These are phyloP conservation scores for Mactra quadrangularis DNA, from an alignment of 1,140 invertebrate species.

Conservation along the genomic window DNA sequence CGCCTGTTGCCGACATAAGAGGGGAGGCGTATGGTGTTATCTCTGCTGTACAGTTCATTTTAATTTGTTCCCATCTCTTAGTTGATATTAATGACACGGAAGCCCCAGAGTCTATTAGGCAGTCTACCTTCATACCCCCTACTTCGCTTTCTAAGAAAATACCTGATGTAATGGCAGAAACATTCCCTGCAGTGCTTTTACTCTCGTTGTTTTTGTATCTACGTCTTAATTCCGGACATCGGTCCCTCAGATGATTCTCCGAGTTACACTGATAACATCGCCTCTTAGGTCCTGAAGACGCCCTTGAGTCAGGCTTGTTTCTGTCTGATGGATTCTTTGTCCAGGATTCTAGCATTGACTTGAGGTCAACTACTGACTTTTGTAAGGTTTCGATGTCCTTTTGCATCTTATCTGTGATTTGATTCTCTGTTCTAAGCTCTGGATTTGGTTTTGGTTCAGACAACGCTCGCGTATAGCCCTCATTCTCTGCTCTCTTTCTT, in stretches of 20 bases:
- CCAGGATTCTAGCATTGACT: background rate
- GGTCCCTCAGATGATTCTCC: background rate
- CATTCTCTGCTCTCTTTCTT: background rate
- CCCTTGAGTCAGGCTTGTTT: background rate
- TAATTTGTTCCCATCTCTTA: background rate
- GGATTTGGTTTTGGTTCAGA: background rate
- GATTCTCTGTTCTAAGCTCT: no score
- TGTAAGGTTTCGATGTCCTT: background rate
- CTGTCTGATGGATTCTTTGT: background rate
- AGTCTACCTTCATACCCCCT: background rate
- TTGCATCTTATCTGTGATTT: background rate
- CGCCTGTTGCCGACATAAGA: background rate
- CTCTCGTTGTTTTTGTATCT: background rate
- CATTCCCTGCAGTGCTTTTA: no score
- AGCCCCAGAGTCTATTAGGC: constrained; percentile 32
- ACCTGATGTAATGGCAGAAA: background rate
- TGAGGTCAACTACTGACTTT: constrained; percentile 1
- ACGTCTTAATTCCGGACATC: background rate
- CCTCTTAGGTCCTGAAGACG: background rate
- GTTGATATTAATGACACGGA: background rate
- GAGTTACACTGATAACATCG: constrained; percentile 10
- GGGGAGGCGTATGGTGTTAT: background rate
- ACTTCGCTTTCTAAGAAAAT: background rate
- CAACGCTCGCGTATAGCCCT: background rate
- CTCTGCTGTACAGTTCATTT: background rate